Conservation (phyloP, 2,113 vertebrate genomes). For the Scolopax mira region DNA sequence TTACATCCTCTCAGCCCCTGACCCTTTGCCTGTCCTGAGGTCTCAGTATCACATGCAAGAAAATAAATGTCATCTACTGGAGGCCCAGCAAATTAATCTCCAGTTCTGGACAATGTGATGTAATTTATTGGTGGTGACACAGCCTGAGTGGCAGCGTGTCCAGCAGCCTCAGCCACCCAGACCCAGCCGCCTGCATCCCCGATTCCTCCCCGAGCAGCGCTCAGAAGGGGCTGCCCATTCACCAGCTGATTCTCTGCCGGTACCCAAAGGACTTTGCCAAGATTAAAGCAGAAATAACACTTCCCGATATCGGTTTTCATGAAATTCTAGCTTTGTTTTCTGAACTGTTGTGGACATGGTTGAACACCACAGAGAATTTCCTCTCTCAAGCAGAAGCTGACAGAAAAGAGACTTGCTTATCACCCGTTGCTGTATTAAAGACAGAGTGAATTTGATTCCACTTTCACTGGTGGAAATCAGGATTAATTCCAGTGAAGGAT, state of each 20-base stretch:
- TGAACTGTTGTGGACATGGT: background rate
- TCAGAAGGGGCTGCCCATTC: background rate
- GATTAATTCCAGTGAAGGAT: constrained; percentile 24
- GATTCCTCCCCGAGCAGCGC: background rate
- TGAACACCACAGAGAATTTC: background rate
- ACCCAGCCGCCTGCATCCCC: background rate
- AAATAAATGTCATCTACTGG: constrained; percentile 73
- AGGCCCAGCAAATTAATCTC: constrained; percentile 81
- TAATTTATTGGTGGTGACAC: background rate
- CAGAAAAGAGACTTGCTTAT: background rate
- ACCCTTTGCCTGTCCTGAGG: constrained; percentile 79
- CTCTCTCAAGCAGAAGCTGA: background rate
- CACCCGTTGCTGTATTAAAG: background rate
- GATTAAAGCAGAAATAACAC: background rate
- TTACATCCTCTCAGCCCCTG: constrained; percentile 93
- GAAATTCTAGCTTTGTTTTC: background rate
- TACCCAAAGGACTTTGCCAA: background rate
- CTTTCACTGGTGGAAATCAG: constrained; percentile 39
- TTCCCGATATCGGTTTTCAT: background rate
- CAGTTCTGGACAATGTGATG: constrained; percentile 87
- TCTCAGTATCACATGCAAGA: constrained; percentile 66
- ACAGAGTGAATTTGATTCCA: constrained; percentile 17
- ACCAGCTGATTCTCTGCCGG: background rate
- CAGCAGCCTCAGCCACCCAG: background rate
- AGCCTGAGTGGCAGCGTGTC: background rate